Base-by-base conservation (phyloP, 2,888 invertebrate species). In the Diarsia dahlii region DNA sequence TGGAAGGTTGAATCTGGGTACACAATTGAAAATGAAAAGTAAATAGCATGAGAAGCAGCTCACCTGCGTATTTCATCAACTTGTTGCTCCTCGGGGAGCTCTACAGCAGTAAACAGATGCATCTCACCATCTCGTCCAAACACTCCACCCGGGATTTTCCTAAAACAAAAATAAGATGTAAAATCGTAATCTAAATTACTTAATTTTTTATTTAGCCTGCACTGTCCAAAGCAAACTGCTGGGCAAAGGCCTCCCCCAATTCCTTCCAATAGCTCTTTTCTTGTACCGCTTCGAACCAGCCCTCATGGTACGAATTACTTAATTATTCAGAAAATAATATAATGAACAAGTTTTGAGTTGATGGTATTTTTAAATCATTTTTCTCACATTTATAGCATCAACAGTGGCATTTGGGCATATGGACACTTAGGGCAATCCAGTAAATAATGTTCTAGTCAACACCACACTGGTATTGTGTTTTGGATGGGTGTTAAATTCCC, bases 131-230 rank as follows among this genome's bases (percentile, higher is more conserved):
- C 98, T 52, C 98, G 97, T 0, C 99, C 99, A 96, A 99, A 99
- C 80, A 99, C 98, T 54, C 99, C 99, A 76, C 99, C 99, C 23
- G 99, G 99, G 89, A 99, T 98, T 97, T 99, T 99, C 84, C 99
- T 97, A 85, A 56, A 71, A 81, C 65, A 70, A 85, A 84, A 77
- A 81, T 23, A 76, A 78, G 39, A 56, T 13, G 65, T 48, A 20
- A 45, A 45, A 34, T 46, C 1, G 6, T 9, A 34, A 70, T 46
- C 18, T 46, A 0, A 50, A 54, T 68, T 8, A 77, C 28, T 23
- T n/a, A n/a, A n/a, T n/a, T n/a, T n/a, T n/a, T n/a, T n/a, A n/a
- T n/a, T n/a, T n/a, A n/a, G n/a, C n/a, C n/a, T n/a, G n/a, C n/a
- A n/a, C n/a, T n/a, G n/a, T n/a, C n/a, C n/a, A n/a, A n/a, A n/a